Base-by-base conservation (phyloP, 2,113 vertebrate species). In the Ranitomeya variabilis region DNA sequence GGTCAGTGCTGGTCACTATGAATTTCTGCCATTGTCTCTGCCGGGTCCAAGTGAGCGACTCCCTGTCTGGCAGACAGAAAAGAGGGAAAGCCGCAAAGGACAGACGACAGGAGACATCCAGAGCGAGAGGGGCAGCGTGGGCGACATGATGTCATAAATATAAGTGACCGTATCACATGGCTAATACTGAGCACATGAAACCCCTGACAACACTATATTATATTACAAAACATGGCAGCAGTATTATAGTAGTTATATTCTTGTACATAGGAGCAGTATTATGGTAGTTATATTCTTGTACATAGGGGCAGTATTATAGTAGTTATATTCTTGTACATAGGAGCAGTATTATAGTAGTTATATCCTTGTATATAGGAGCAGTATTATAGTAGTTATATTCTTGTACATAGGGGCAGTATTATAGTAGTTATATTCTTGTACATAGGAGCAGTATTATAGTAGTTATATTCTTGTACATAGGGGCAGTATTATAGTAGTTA, bases 1-100 rank as follows among this genome's bases (percentile, higher is more conserved):
- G 69, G 80, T 88, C 87, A 88, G 6, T 5, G 52, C 57, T 26
- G 69, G 87, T 52, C 80, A 83, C 31, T 60, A 57, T 51, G 64
- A 67, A 73, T 87, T 51, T 59, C 79, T 73, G 19, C 26, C 26
- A 14, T n/a, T 77, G 73, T 86, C 23, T 64, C 26, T 62, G 57
- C 55, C 21, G 12, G 60, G 12, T 86, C 60, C 60, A 78, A 79
- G 31, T 16, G 59, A 79, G 37, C 73, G 15, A 51, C 73, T 66
- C 74, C 85, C 57, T 64, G 60, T 79, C 73, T 86, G 74, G 59
- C 66, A 82, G 51, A 81, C 13, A 60, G 26, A 73, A 26, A 15
- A 14, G 8, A 26, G 52, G 74, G 45, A 14, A 18, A 18, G 59
- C 15, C 59, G 57, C 51, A 52, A 12, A 55, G 37, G 16, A 55